Conservation (phyloP, 2,888 invertebrate species). For the Priocnemis perturbator region DNA sequence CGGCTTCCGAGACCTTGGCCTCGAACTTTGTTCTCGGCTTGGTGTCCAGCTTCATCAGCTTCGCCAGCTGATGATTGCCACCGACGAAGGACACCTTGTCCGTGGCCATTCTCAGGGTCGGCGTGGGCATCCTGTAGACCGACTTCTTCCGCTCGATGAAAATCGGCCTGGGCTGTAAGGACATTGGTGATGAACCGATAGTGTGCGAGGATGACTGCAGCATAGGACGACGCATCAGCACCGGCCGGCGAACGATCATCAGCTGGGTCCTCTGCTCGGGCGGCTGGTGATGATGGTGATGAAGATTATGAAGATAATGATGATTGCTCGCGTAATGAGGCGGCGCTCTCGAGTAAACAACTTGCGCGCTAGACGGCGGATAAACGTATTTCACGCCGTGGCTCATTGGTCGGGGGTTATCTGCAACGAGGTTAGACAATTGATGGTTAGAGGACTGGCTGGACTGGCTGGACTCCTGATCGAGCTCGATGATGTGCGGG, state of each 20-base stretch:
- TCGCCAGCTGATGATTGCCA: slow-evolving; percentile 42
- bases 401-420: slow-evolving; percentile 65
- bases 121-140: slow-evolving; percentile 52
- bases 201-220: slow-evolving; percentile 42
- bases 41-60: slow-evolving; percentile 55
- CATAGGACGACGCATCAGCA: slow-evolving; percentile 56
- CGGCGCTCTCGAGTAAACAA: slow-evolving; percentile 58
- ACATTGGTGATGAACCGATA: slow-evolving; percentile 41
- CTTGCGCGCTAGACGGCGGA: slow-evolving; percentile 51
- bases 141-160: slow-evolving; percentile 67
- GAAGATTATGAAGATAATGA: slow-evolving; percentile 44
- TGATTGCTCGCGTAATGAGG: slow-evolving; percentile 54
- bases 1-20: slow-evolving; percentile 43
- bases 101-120: slow-evolving; percentile 37
- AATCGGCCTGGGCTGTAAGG: slow-evolving; percentile 52
- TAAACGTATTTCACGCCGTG: slow-evolving; percentile 62
- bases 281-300: slow-evolving; percentile 46
- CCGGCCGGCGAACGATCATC: slow-evolving; percentile 62
- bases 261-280: slow-evolving; percentile 59
- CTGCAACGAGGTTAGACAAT: slow-evolving; percentile 72
- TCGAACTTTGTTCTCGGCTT: slow-evolving; percentile 53
- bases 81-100: slow-evolving; percentile 23
- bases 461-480: slow-evolving; percentile 50
- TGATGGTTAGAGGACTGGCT: slow-evolving; percentile 62
- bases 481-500: slow-evolving; percentile 51